Percentiles rank a stretch among this genome's conserved stretches.
These are phyloP conservation scores for Aphidius ervi DNA, from an alignment of 1,140 invertebrate genomes.

Conservation along the genomic window DNA sequence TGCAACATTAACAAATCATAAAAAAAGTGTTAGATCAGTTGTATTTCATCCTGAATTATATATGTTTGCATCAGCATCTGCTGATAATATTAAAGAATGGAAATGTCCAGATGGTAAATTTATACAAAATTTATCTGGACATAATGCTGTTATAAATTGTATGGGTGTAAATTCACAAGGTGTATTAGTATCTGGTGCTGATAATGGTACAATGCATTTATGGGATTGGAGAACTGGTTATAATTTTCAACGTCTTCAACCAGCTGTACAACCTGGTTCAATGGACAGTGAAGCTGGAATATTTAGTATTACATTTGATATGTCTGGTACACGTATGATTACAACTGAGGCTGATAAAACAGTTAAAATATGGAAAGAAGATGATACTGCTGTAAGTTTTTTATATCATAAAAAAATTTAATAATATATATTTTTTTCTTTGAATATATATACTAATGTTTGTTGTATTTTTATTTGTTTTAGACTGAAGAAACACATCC, in stretches of 20 bases:
- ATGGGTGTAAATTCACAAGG: slow-evolving; percentile 91
- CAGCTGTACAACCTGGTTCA: slow-evolving; percentile 95
- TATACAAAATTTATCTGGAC: slow-evolving; percentile 94
- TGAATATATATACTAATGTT: slow-evolving; percentile 16
- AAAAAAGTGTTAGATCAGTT: slow-evolving; percentile 93
- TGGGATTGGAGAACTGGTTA: slow-evolving; percentile 99
- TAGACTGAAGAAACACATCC: slow-evolving; percentile 94
- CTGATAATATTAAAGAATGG: slow-evolving; percentile 99
- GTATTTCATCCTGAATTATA: slow-evolving; percentile 88
- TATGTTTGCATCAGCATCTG: slow-evolving; percentile 96
- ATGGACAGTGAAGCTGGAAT: slow-evolving; percentile 99
- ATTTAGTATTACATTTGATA: slow-evolving; percentile 92
- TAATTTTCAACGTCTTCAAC: slow-evolving; percentile 93
- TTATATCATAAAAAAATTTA: too few relatives aligned
- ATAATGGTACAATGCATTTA: slow-evolving; percentile 97
- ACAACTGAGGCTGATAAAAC: slow-evolving; percentile 99
- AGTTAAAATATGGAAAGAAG: slow-evolving; percentile 98
- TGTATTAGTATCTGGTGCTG: slow-evolving; percentile 94
- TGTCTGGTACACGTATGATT: slow-evolving; percentile 87
- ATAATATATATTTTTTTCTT: neutral
- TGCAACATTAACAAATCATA: slow-evolving; percentile 96
- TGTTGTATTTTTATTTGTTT: slow-evolving; percentile 39
- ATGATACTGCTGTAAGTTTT: slow-evolving; percentile 78
- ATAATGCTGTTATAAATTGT: slow-evolving; percentile 97
- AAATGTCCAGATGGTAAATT: slow-evolving; percentile 98